These are phyloP conservation scores for Physocephala rufipes DNA, from an alignment of 2,888 invertebrate species.

Conservation along the genomic window DNA sequence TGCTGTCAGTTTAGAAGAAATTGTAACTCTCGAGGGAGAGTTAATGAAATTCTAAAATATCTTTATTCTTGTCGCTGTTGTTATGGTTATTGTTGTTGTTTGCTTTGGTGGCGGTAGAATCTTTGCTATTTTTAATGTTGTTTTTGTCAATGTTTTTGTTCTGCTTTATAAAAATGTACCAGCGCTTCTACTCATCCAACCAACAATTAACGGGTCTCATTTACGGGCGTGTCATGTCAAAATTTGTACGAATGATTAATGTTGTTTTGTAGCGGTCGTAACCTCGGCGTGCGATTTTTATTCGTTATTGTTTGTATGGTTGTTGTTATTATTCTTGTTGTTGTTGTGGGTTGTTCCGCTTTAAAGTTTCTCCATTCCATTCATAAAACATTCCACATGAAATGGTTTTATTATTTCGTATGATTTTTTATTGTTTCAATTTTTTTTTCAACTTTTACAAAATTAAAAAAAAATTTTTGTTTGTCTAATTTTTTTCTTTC, in stretches of 20 bases:
- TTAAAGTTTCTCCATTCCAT: background rate
- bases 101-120: background rate
- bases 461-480: too few relatives aligned
- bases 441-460: slow-evolving; percentile 7
- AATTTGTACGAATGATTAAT: slow-evolving; percentile 44
- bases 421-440: background rate
- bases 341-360: too few relatives aligned
- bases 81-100: background rate
- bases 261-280: slow-evolving; percentile 39
- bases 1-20: background rate
- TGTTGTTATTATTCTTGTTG: too few relatives aligned
- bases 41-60: too few relatives aligned
- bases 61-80: background rate
- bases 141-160: slow-evolving; percentile 1
- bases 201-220: slow-evolving; percentile 38
- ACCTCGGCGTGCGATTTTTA: slow-evolving; percentile 14
- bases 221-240: slow-evolving; percentile 43
- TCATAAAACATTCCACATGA: background rate
- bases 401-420: background rate
- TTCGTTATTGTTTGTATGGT: background rate
- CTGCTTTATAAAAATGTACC: background rate
- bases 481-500: too few relatives aligned
- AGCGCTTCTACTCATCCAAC: slow-evolving; percentile 16
- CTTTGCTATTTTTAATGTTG: slow-evolving; percentile 1
- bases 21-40: background rate